Percentiles rank a stretch among this genome's conserved stretches.
Evolutionary conservation across 2,113 vertebrate species (phyloP).

Genomic region (Choloepus hoffmanni): DNA sequence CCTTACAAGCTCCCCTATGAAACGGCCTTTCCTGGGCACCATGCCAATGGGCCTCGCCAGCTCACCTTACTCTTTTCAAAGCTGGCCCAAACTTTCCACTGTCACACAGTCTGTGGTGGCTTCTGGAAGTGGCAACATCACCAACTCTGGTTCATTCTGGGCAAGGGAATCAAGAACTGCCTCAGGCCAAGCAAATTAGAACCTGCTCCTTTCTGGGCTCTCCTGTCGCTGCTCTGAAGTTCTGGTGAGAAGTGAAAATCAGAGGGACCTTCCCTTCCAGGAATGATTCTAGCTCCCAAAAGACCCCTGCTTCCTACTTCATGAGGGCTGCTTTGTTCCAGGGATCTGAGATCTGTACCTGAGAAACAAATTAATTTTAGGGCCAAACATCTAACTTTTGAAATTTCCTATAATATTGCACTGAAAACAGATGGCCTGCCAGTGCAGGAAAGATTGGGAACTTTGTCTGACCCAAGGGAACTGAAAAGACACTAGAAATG

Average conservation of each 20-base stretch:
- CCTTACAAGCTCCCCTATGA: background rate
- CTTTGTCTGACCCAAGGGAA: background rate
- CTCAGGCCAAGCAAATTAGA: background rate
- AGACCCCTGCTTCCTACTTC: background rate
- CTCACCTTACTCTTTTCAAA: background rate
- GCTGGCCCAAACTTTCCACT: background rate
- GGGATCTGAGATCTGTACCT: background rate
- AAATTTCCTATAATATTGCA: background rate
- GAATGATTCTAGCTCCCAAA: background rate
- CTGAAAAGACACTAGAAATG: background rate
- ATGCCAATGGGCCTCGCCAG: background rate
- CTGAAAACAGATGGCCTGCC: background rate
- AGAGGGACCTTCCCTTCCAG: background rate
- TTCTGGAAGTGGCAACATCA: background rate
- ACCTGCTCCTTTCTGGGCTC: background rate
- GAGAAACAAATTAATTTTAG: background rate
- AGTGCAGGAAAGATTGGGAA: background rate
- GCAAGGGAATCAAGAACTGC: background rate
- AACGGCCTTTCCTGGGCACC: background rate
- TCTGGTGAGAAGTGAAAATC: background rate
- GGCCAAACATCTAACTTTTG: background rate
- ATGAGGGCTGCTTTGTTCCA: background rate
- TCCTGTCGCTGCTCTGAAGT: background rate
- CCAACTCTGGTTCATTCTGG: background rate
- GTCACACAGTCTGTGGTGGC: background rate